Evolutionary conservation across 2,888 invertebrate genomes (phyloP).

Genomic region (Phoronis australis): DNA sequence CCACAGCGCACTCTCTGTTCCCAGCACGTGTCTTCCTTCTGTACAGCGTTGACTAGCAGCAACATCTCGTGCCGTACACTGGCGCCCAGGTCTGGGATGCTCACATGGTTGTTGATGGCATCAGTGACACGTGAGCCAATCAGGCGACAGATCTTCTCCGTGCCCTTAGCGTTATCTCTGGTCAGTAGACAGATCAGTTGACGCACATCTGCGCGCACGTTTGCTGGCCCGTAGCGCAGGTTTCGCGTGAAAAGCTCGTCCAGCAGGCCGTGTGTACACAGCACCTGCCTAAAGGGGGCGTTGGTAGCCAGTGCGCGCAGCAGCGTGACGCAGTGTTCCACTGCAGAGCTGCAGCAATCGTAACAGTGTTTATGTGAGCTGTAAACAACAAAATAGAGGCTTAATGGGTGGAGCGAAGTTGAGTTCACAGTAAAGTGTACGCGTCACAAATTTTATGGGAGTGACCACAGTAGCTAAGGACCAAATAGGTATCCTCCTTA

Average conservation of each 20-base stretch:
- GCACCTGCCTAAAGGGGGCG: constrained; percentile 38
- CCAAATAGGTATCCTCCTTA: too few species aligned
- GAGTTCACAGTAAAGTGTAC: too few species aligned
- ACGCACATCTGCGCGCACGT: constrained; percentile 78
- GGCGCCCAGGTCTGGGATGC: constrained; percentile 60
- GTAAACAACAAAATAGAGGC: too few species aligned
- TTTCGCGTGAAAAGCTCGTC: constrained; percentile 86
- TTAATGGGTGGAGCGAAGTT: too few species aligned
- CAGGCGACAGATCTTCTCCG: constrained; percentile 75
- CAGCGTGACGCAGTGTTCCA: constrained; percentile 88
- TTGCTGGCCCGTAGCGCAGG: constrained; percentile 71
- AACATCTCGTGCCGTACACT: constrained; percentile 85
- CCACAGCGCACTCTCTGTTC: constrained; percentile 73
- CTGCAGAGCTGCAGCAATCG: constrained; percentile 73
- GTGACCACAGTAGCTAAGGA: too few species aligned
- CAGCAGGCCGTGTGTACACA: constrained; percentile 64
- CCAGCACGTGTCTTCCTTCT: constrained; percentile 93
- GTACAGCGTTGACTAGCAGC: constrained; percentile 77
- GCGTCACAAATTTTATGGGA: too few species aligned
- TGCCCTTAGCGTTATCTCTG: constrained; percentile 76
- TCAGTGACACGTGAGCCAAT: constrained; percentile 70
- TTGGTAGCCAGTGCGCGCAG: constrained; percentile 76
- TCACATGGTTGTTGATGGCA: constrained; percentile 70
- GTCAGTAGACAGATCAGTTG: constrained; percentile 83
- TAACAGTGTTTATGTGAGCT: too few species aligned